Evolutionary conservation across 2,797 vertebrate genomes (phyloP), one percentile per base, ranked within the genome.

Genomic region (Malacoctenus gilli): DNA sequence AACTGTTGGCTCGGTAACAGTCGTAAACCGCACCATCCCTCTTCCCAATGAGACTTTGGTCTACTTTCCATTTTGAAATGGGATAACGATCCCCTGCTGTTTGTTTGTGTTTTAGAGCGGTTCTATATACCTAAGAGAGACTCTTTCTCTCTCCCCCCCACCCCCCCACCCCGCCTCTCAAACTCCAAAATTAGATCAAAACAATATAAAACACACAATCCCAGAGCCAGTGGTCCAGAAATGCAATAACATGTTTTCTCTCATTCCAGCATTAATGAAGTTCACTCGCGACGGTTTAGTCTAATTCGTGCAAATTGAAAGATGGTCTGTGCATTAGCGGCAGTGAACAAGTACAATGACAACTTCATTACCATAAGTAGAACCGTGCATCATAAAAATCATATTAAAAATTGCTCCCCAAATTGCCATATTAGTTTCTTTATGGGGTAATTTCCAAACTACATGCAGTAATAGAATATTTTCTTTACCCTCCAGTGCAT

Each of bases 341-440:
- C 91, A 92, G 93, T 95, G 95, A 94, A 93, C 95, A 95, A 95
- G 93, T 95, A 93, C 95, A 95, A 94, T 94, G 94, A 96, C 95
- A 95, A 97, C 95, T 98, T 97, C 96, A 98, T 98, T 98, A 99
- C 93, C 95, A 96, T 96, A 94, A 95, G 93, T 94, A 95, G 93
- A 94, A 93, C 92, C 92, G 92, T 91, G 93, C 93, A 95, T 95
- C 95, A 95, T 97, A 97, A 96, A 96, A 96, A 92, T 92, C 95
- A 93, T 96, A 96, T 97, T 97, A 98, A 98, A 98, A 98, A 98
- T 98, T 93, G 94, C 90, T 96, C 95, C 95, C 95, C 66, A 94
- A 95, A 93, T 96, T 97, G 94, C 92, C 93, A 94, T 97, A 95
- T 96, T 95, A 94, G 93, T 95, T 97, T 95, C 93, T 98, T 98